Evolutionary conservation across 2,113 vertebrate genomes (phyloP), one percentile per base, ranked within the genome.

Genomic region (Carlito syrichta): DNA sequence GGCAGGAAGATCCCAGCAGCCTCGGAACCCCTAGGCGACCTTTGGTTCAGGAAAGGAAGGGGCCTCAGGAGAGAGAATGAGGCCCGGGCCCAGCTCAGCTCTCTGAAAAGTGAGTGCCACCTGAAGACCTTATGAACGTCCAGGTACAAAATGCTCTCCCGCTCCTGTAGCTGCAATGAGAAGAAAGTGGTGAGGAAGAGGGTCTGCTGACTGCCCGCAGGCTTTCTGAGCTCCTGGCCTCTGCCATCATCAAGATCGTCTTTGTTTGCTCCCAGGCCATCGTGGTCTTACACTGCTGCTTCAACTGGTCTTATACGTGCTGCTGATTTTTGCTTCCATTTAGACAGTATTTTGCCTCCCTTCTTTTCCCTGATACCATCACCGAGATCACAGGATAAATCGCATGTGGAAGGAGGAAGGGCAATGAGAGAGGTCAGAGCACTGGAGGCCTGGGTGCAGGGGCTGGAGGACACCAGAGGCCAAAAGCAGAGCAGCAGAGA

Each of bases 121-220:
- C 76, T 83, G 32, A 19, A 40, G 81, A 0, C n/a, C n/a, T n/a
- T 6, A 6, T 13, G n/a, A n/a, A n/a, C n/a, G 92, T 98, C 98
- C 68, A 98, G 63, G 14, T 66, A n/a, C n/a, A 66, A 66, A 66
- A 66, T 66, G 3, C 16, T 66, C 63, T 66, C 32, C 63, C 35
- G 63, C 32, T 66, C 32, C 35, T 68, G 16, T 68, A 68, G 63
- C n/a, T 68, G 63, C 63, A 68, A 7, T 16, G 16, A n/a, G 17
- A 7, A n/a, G 35, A 68, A 68, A 68, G 63, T 68, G 63, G 35
- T n/a, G 35, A 68, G 63, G 32, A 16, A n/a, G 35, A 68, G 35
- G 35, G 35, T 32, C 63, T 68, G 63, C 63, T 68, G 63, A n/a
- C 17, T 68, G 63, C n/a, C 35, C 63, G 19, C 63, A 68, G 63